Conservation (phyloP, 2,113 vertebrate genomes). For the Gila orcuttii region DNA sequence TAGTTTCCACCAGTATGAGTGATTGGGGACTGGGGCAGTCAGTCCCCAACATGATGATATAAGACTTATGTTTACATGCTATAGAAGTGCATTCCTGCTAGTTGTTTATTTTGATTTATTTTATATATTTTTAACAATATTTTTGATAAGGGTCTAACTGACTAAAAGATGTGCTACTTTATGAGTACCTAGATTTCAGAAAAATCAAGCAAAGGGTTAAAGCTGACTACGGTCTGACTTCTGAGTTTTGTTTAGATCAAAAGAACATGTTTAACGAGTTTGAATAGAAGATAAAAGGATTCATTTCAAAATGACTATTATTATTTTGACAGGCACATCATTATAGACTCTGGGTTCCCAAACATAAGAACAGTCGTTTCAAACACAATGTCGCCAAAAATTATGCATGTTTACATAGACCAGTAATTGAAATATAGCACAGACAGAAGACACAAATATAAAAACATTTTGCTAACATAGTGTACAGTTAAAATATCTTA, state of each 20-base stretch:
- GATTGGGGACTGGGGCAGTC: background rate
- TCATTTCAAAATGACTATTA: background rate
- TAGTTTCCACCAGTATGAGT: background rate
- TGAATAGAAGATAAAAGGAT: background rate
- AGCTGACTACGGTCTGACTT: background rate
- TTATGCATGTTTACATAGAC: background rate
- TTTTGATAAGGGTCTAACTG: background rate
- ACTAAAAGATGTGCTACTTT: background rate
- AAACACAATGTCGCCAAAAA: background rate
- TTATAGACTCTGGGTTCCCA: background rate
- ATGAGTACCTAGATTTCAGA: background rate
- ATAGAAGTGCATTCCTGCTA: background rate
- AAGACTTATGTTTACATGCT: background rate
- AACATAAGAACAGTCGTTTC: background rate
- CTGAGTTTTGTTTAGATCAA: background rate
- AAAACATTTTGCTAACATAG: background rate
- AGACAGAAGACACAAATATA: background rate
- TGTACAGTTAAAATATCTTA: background rate
- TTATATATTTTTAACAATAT: background rate
- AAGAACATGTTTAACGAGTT: background rate
- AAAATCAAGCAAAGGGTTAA: background rate
- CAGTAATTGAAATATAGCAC: background rate
- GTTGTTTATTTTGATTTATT: background rate
- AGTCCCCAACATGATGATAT: background rate
- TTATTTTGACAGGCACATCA: constrained; percentile 3